phyloP scores from a whole-genome alignment of 2,113 vertebrate genomes.

The Rissa tridactyla region DNA sequence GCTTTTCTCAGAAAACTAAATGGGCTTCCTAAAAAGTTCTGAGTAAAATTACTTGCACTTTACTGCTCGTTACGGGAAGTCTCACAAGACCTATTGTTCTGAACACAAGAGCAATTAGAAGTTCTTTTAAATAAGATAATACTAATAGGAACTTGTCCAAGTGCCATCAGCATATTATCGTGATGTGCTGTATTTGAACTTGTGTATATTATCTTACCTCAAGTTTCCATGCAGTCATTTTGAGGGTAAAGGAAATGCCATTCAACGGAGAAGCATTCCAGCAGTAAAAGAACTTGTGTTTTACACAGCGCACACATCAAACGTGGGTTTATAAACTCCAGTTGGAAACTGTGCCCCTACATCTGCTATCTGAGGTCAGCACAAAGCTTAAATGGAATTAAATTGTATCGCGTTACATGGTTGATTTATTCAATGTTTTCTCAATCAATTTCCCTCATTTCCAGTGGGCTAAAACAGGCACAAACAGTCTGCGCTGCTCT shows the following conservation, averaged over 20 bases:
- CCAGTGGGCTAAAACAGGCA: neutral
- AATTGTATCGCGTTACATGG: neutral
- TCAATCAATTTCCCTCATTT: conserved; percentile 22
- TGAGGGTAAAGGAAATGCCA: conserved; percentile 40
- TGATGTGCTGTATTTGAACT: conserved; percentile 31
- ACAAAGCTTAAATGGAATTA: conserved; percentile 1
- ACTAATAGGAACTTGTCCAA: conserved; percentile 4
- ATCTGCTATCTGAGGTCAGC: neutral
- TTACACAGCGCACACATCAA: neutral
- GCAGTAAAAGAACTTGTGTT: too few relatives aligned
- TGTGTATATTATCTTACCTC: neutral
- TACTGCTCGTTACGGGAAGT: neutral
- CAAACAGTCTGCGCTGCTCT: neutral
- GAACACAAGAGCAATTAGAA: neutral
- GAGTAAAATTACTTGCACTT: neutral
- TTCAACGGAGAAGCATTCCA: conserved; percentile 31
- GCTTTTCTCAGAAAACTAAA: neutral
- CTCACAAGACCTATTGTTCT: neutral
- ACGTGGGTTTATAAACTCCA: neutral
- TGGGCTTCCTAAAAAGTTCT: neutral
- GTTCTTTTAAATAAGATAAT: conserved; percentile 23
- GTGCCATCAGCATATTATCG: neutral
- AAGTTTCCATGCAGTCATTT: conserved; percentile 35
- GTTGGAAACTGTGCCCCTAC: neutral
- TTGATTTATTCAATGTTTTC: conserved; percentile 32